Base-by-base conservation (phyloP, 2,113 vertebrate species). In the Gobio gobio region DNA sequence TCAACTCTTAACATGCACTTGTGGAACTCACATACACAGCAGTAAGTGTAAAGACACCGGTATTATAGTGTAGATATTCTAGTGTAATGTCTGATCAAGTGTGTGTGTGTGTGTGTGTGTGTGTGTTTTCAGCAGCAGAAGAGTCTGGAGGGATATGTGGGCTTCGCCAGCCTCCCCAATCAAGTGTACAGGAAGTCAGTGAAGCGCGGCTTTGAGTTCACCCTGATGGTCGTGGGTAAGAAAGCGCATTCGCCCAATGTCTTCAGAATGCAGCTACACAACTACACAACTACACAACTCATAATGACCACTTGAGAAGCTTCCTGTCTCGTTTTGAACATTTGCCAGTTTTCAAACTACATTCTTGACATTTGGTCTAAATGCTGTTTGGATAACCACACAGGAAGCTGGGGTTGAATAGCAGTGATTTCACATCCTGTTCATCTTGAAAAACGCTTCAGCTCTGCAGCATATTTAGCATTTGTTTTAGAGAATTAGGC, bases 171-270 rank as follows among this genome's bases (percentile, higher is more conserved):
- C 94, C 97, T 99, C 84, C 98, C 98, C 72, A 99, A 99, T 93
- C 98, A 99, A 96, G 98, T 99, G 78, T 99, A 99, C 93, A 96
- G 98, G 88, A 99, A 99, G 93, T 99, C 98, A 64, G 98, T 99
- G 86, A 99, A 99, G 94, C 97, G 98, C 90, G 98, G 98, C 73
- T 99, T 99, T 92, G 98, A 99, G 93, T 99, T 99, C 93, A 99
- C 98, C 4, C 96, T 99, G 90, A 99, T 99, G 98, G 98, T 99
- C 91, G 98, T 99, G 91, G 98, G 98, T 99, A 94, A 96, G 97
- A 88, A 88, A 87, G 73, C 89, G 6, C 88, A 26, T 47, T 22
- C 2, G 22, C 73, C 56, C 33, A 10, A 58, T 73, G 70, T 78
- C 43, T 16, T 10, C 13, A 1, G 9, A 0, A 36, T 33, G 73